A percentile compares a stretch with the other conserved stretches of the same genome.
These are phyloP conservation scores for Amblyornis subalaris DNA, from an alignment of 2,113 vertebrate species.

Conservation along the genomic window DNA sequence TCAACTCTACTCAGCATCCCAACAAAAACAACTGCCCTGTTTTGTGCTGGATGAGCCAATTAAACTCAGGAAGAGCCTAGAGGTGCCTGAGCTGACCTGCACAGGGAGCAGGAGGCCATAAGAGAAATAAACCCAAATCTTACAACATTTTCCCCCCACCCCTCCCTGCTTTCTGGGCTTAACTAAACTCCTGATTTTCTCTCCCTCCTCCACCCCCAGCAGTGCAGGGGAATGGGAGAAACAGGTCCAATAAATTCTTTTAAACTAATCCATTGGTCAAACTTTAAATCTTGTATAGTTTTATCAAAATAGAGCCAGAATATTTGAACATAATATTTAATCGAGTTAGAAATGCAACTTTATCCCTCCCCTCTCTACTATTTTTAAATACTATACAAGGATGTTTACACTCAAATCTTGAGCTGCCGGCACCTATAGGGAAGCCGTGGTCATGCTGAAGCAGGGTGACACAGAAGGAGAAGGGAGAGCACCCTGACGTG, in stretches of 20 bases:
- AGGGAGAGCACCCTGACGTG: fast-evolving
- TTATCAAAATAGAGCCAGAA: not conserved
- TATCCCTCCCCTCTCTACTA: not conserved
- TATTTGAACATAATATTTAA: not conserved
- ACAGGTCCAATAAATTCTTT: not conserved
- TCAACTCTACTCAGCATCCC: not conserved
- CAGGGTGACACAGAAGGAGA: not conserved
- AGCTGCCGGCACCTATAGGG: not conserved
- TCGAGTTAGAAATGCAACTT: not conserved
- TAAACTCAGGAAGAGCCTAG: not conserved
- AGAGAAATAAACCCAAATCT: not conserved
- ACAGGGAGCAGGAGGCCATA: not conserved
- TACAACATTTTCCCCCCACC: not conserved
- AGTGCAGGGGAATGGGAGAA: not conserved
- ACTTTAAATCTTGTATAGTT: not conserved
- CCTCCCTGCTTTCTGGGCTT: not conserved
- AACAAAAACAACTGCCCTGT: not conserved
- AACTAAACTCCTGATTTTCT: not conserved
- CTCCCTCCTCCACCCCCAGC: not conserved
- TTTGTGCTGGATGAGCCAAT: not conserved
- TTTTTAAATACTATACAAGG: not conserved
- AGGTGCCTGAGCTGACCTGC: not conserved
- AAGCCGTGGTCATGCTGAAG: not conserved
- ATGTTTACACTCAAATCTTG: not conserved
- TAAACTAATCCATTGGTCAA: not conserved